Conservation (phyloP, 2,113 vertebrate species). For the Plotosus lineatus region DNA sequence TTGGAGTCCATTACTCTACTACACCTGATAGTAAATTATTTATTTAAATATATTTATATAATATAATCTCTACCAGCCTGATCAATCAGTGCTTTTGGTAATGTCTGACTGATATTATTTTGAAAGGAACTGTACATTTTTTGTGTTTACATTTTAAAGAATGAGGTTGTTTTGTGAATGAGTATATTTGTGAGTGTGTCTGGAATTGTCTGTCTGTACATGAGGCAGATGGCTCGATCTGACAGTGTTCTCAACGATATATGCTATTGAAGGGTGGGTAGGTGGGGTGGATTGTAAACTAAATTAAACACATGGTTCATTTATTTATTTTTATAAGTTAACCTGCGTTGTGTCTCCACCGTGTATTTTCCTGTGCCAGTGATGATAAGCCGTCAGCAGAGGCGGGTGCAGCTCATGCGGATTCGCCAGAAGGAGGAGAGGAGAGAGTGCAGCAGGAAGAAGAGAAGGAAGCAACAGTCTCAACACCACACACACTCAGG, state of each 20-base stretch:
- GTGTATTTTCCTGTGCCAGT: conserved; percentile 68
- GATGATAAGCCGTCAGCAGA: conserved; percentile 93
- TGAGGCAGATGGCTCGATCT: conserved; percentile 44
- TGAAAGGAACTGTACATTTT: neutral
- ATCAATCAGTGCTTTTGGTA: no score
- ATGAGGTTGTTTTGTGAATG: neutral
- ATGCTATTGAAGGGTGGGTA: conserved; percentile 12
- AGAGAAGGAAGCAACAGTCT: conserved; percentile 75
- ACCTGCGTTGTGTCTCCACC: neutral
- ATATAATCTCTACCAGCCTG: no score
- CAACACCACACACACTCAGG: conserved; percentile 73
- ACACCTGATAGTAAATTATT: no score
- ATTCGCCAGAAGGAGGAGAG: conserved; percentile 93
- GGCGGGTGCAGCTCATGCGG: conserved; percentile 91
- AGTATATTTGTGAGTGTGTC: neutral
- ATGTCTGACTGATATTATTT: no score
- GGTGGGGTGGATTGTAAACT: neutral
- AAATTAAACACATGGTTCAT: neutral
- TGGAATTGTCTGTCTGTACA: neutral
- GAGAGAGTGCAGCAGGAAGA: conserved; percentile 85
- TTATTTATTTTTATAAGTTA: neutral
- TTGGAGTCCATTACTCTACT: no score
- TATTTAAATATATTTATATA: no score
- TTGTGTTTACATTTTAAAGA: neutral
- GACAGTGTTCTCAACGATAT: conserved; percentile 20